Base-by-base conservation (phyloP, 2,888 invertebrate species). In the Eumacrocentrus americanus region DNA sequence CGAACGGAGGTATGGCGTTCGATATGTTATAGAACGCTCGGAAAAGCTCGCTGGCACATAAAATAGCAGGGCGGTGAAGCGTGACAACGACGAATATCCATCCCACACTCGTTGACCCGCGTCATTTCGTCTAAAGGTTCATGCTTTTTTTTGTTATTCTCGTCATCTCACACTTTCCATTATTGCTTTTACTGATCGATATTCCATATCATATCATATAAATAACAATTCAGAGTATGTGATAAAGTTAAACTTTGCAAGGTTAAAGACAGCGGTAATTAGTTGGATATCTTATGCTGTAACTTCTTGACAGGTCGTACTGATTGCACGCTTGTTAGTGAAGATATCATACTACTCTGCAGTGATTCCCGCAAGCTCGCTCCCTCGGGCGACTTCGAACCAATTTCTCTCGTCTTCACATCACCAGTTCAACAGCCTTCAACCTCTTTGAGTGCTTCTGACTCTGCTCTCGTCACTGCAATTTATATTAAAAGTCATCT, bases 51-150 rank as follows among this genome's bases (percentile, higher is more conserved):
- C 42, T 70, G 68, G 61, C 63, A 66, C 68, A 67, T 70, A 53
- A 71, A 73, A 69, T 68, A 64, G 62, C 61, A 62, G 67, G 66
- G 58, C 67, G 66, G 61, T 69, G 62, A 62, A 64, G 60, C 64
- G 65, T 68, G 64, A 47, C 57, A 59, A 64, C 68, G 68, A 69
- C 61, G 67, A 70, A 70, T 70, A 71, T 71, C 64, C 67, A 67
- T 66, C 67, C 65, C 55, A 65, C 57, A 64, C 62, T 60, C 66
- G 58, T 60, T 64, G 63, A 61, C 53, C 64, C 58, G 60, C 66
- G 69, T 71, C 72, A 67, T 72, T 74, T 66, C 58, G 40, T 58
- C 60, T 29, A 59, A 64, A 62, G 60, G 64, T 64, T 64, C 57
- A 64, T 59, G 50, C n/a, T n/a, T n/a, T n/a, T n/a, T 56, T 52